These are phyloP conservation scores for Xiphophorus birchmanni DNA, from an alignment of 2,797 vertebrate species.

Conservation along the genomic window DNA sequence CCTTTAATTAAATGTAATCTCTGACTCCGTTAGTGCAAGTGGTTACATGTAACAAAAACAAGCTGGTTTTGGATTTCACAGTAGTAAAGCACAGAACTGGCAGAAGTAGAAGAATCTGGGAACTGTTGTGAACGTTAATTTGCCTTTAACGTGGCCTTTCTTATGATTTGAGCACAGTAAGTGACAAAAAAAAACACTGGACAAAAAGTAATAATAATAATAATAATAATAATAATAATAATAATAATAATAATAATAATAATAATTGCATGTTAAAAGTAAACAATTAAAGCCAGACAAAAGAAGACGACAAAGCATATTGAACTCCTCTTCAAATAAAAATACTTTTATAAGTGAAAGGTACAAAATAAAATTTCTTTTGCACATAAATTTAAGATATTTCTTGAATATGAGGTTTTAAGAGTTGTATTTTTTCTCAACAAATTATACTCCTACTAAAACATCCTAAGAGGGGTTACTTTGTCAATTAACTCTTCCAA, in stretches of 20 bases:
- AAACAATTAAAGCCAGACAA: background rate
- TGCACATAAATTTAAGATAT: too few species aligned
- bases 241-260: background rate
- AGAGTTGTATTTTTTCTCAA: too few species aligned
- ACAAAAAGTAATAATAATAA: background rate
- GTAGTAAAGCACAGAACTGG: too few species aligned
- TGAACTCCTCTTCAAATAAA: background rate
- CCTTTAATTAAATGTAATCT: background rate
- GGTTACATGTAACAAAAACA: background rate
- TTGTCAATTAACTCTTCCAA: background rate
- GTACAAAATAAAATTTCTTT: too few species aligned
- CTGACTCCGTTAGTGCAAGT: background rate
- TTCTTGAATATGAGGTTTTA: too few species aligned
- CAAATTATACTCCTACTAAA: background rate
- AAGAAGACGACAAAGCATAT: background rate
- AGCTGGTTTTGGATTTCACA: too few species aligned
- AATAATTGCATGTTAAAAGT: background rate
- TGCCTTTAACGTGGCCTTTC: background rate
- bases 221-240: background rate
- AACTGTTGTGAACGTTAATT: background rate
- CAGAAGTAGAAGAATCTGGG: too few species aligned
- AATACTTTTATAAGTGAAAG: too few species aligned
- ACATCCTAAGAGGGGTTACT: background rate
- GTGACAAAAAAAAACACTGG: background rate
- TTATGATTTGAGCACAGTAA: background rate